phyloP scores from a whole-genome alignment of 2,113 vertebrate genomes.

The Baryphthengus martii region DNA sequence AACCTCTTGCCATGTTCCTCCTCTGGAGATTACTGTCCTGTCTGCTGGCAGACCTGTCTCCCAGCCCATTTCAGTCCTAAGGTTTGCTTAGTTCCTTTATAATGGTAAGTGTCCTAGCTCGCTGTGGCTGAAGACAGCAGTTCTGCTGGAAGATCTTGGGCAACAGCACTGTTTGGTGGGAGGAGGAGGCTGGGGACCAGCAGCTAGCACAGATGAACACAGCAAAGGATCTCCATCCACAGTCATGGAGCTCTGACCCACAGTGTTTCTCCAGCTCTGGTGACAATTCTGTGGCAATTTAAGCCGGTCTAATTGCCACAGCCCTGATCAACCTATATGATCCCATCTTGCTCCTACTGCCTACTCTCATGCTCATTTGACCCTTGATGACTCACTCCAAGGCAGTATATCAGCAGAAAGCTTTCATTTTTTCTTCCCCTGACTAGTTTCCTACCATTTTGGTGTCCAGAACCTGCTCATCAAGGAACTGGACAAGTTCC shows the following conservation, averaged over 20 bases:
- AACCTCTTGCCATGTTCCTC: not conserved
- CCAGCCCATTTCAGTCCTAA: not conserved
- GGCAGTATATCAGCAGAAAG: not conserved
- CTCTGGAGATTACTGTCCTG: not conserved
- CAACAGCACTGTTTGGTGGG: not conserved
- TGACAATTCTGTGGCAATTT: not conserved
- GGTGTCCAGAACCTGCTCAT: not conserved
- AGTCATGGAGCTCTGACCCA: not conserved
- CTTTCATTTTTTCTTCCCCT: not conserved
- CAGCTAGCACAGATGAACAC: not conserved
- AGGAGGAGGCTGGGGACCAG: not conserved
- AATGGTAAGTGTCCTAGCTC: not conserved
- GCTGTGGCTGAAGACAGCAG: not conserved
- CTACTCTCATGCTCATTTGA: not conserved
- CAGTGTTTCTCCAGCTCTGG: not conserved
- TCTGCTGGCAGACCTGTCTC: not conserved
- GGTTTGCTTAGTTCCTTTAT: not conserved
- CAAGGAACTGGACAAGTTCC: not conserved
- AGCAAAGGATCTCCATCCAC: not conserved
- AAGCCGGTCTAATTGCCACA: not conserved
- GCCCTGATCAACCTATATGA: not conserved
- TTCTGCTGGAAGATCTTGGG: accelerated
- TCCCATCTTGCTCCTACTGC: not conserved
- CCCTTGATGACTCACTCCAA: not conserved
- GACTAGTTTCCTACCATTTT: not conserved